Evolutionary conservation across 2,888 invertebrate species (phyloP), one percentile per base, ranked within the genome.

Genomic region (Rhagophthalmus giganteus): DNA sequence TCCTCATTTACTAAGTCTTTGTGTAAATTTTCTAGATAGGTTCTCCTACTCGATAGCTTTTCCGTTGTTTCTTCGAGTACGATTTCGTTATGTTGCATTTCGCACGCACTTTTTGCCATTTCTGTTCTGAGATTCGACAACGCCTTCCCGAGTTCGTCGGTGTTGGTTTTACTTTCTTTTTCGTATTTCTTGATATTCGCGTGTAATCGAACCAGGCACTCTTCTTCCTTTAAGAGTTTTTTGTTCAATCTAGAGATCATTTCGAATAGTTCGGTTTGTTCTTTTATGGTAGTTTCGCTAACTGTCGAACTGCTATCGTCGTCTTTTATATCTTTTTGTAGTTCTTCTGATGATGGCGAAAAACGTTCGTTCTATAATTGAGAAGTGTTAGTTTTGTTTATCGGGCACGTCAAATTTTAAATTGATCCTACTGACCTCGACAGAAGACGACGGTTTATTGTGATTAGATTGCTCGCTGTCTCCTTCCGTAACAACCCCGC

Each of bases 171-270:
- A 25, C 64, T 66, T 50, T 68, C 64, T 55, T 71, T 71, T 45
- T 72, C 74, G 60, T 70, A 70, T 72, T 69, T 82, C 75, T 63
- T 80, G 54, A 66, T 75, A 70, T 55, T 79, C 59, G 65, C 79
- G 75, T 72, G 81, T 75, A 90, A 69, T 59, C 87, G 78, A 2
- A 87, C 83, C 1, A 90, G 77, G 46, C 82, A 74, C 68, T 88
- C 87, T 67, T 89, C 88, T 69, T 89, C 88, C 47, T 83, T 79
- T 48, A 88, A 83, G 47, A 90, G 74, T 63, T 83, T 80, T 67
- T 87, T 86, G 70, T 90, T 89, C 14, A 89, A 76, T 40, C 84
- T 82, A 13, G 86, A 81, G 35, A 90, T 79, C 71, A 83, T 86
- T 64, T 90, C 89, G 63, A 87, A 76, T 58, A 88, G 77, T 62